phyloP scores from a whole-genome alignment of 2,797 vertebrate genomes.

The Argentina silus region DNA sequence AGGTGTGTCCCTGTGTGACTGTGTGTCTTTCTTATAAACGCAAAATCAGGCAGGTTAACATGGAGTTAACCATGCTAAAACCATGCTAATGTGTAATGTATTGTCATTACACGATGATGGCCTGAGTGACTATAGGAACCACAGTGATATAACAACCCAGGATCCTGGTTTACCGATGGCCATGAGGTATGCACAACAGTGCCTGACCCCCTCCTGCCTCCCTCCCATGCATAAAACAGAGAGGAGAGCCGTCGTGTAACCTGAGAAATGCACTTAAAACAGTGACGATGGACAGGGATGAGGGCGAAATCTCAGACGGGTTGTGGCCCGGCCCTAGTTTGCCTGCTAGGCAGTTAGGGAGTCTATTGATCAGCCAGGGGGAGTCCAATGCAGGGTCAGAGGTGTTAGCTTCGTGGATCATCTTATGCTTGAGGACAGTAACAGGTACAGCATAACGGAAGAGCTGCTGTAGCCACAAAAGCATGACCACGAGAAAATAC shows the following conservation, averaged over 20 bases:
- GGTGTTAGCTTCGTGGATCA: slow-evolving; percentile 57
- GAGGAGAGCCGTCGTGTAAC: slow-evolving; percentile 62
- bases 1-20: not conserved
- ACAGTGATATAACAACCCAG: slow-evolving; percentile 43
- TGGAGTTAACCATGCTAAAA: too few relatives aligned
- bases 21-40: too few relatives aligned
- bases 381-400: slow-evolving; percentile 61
- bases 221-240: slow-evolving; percentile 61
- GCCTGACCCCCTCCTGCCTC: slow-evolving; percentile 23
- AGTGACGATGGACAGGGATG: slow-evolving; percentile 65
- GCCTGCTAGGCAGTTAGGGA: slow-evolving; percentile 72
- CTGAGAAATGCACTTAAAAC: slow-evolving; percentile 78
- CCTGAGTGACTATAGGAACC: not conserved
- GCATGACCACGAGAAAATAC: slow-evolving; percentile 17
- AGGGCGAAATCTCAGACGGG: slow-evolving; percentile 69
- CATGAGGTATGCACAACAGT: slow-evolving; percentile 57
- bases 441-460: slow-evolving; percentile 13
- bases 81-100: too few relatives aligned
- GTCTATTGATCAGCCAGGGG: slow-evolving; percentile 72
- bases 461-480: slow-evolving; percentile 43
- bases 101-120: not conserved
- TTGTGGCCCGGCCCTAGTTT: slow-evolving; percentile 25
- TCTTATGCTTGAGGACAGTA: slow-evolving; percentile 35
- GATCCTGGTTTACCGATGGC: slow-evolving; percentile 61
- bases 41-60: too few relatives aligned